A percentile compares a stretch with the other conserved stretches of the same genome.
Evolutionary conservation across 2,797 vertebrate genomes (phyloP).

Genomic region (Gymnopithys bicolor): DNA sequence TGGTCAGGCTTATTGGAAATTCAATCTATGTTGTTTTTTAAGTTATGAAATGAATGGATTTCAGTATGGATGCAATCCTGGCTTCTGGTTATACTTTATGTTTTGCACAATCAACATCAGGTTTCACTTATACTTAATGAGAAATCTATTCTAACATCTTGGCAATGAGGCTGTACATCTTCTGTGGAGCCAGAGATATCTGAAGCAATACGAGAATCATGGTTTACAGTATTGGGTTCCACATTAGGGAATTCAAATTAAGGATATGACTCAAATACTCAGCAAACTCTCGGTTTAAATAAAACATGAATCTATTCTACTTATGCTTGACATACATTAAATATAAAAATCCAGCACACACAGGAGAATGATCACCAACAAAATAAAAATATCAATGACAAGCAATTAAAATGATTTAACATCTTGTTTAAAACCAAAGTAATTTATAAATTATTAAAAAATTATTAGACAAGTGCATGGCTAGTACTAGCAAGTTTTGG

Average conservation of each 20-base stretch:
- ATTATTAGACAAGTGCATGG: background rate
- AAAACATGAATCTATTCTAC: background rate
- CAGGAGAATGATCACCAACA: background rate
- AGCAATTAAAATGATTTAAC: background rate
- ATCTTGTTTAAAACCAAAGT: background rate
- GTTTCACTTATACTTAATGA: conserved; percentile 45
- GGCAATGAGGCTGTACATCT: background rate
- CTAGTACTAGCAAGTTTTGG: background rate
- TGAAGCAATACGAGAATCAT: background rate
- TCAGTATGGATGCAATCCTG: background rate
- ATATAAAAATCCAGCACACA: background rate
- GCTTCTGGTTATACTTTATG: conserved; percentile 30
- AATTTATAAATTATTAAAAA: background rate
- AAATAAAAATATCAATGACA: background rate
- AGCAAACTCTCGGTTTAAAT: background rate
- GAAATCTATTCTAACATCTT: conserved; percentile 45
- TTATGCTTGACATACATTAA: background rate
- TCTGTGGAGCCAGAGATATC: background rate
- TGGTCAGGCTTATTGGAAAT: background rate
- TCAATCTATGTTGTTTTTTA: background rate
- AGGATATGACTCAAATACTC: background rate
- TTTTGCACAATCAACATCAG: conserved; percentile 16
- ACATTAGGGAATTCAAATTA: background rate
- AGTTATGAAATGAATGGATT: background rate
- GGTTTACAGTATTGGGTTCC: background rate